These are phyloP conservation scores for Aphidius gifuensis DNA, from an alignment of 1,140 invertebrate genomes.

Conservation along the genomic window DNA sequence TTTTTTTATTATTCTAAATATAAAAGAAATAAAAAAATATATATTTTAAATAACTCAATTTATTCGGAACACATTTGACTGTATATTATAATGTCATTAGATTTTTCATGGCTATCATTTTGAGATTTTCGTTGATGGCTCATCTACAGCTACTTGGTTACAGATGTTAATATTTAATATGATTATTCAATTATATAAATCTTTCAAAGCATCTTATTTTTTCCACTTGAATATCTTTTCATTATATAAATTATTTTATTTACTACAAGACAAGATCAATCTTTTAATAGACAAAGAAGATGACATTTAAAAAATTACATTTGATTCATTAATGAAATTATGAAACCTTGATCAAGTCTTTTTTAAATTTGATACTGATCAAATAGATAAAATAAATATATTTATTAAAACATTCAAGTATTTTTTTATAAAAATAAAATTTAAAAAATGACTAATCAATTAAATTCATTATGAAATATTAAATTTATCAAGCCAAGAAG, in stretches of 20 bases:
- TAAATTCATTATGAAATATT: too few species aligned
- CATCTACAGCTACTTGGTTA: too few species aligned
- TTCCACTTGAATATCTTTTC: background rate
- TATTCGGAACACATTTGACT: slow-evolving; percentile 7
- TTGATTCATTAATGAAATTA: slow-evolving; percentile 13
- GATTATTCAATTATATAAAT: too few species aligned
- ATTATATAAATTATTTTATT: background rate
- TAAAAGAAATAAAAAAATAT: background rate
- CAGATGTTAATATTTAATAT: background rate
- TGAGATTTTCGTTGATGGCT: background rate
- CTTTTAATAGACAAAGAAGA: background rate
- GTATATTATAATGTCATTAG: slow-evolving; percentile 13
- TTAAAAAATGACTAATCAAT: background rate
- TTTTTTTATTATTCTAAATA: background rate
- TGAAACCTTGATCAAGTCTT: background rate
- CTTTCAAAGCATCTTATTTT: too few species aligned
- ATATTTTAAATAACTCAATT: slow-evolving; percentile 4
- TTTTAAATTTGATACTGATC: background rate
- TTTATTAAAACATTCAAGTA: background rate
- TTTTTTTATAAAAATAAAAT: background rate
- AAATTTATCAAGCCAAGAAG: slow-evolving; percentile 4
- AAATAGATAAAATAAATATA: background rate
- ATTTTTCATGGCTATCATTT: slow-evolving; percentile 9
- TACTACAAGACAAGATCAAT: background rate
- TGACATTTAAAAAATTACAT: slow-evolving; percentile 1